Conservation (phyloP, 2,113 vertebrate genomes). For the Sinocyclocheilus maitianheensis region DNA sequence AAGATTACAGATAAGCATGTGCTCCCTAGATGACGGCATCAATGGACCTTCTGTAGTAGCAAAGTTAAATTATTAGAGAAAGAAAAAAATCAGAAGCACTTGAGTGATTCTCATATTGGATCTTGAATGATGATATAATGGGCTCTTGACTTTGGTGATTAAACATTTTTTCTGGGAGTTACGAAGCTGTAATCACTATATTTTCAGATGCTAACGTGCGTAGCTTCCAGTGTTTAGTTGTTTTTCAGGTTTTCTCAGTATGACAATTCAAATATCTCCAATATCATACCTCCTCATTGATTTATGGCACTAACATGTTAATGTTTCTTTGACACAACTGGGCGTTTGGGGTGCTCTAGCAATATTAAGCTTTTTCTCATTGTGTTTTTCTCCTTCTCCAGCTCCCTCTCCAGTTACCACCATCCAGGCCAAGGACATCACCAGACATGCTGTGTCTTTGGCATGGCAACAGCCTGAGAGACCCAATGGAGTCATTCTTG, state of each 20-base stretch:
- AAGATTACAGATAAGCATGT: slow-evolving; percentile 52
- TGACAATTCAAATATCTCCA: slow-evolving; percentile 33
- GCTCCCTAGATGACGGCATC: slow-evolving; percentile 36
- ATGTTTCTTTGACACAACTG: slow-evolving; percentile 36
- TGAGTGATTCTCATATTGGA: slow-evolving; percentile 10
- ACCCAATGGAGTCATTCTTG: slow-evolving; percentile 95
- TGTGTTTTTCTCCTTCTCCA: slow-evolving; percentile 59
- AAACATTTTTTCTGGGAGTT: background rate
- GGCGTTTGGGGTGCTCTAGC: slow-evolving; percentile 4
- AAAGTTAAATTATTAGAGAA: slow-evolving; percentile 42
- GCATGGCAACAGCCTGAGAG: slow-evolving; percentile 94
- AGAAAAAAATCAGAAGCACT: slow-evolving; percentile 24
- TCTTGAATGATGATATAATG: slow-evolving; percentile 27
- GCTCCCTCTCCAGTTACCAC: slow-evolving; percentile 91
- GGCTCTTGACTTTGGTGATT: background rate
- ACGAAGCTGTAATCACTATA: background rate
- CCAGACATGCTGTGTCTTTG: slow-evolving; percentile 90
- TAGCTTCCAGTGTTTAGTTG: slow-evolving; percentile 5
- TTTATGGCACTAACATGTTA: slow-evolving; percentile 49
- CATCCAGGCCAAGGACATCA: slow-evolving; percentile 94
- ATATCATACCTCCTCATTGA: slow-evolving; percentile 41
- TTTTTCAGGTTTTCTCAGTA: slow-evolving; percentile 8
- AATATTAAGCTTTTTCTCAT: slow-evolving; percentile 25
- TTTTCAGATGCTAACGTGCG: background rate
- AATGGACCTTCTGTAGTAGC: slow-evolving; percentile 41